Evolutionary conservation across 37 sponge, comb jelly and placozoan genomes (phyloP), one percentile per base, ranked within the genome.

Genomic region (Trichoplax adhaerens): DNA sequence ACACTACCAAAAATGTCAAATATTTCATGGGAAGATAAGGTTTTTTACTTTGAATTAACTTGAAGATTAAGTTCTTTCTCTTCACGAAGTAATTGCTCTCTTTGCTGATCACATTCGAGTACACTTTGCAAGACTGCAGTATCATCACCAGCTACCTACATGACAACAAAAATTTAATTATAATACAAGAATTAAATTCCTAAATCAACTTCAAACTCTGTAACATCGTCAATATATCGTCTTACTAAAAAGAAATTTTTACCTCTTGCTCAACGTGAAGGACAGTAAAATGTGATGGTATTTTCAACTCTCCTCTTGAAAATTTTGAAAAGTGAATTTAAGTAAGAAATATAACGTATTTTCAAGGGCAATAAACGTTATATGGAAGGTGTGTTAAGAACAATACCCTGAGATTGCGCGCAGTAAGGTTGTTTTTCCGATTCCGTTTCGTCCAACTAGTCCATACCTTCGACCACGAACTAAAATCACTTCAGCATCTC

Each of bases 201-300:
- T 12, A n/a, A 60, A 60, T 10, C 10, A 60, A n/a, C 10, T 60
- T 60, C 10, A 10, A 60, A 60, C 12, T 60, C 12, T 12, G 10
- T 10, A 12, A 60, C 62, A 60, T 12, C 10, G 12, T 60, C 12
- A 12, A 12, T 60, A 60, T 12, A 60, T 10, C 12, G 62, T 12
- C 10, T 60, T 60, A 60, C 10, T 60, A 12, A 29, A 29, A 29
- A 29, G 71, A 76, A 47, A 85, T 88, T 68, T 80, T 85, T 47
- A 83, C 78, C 72, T 91, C 91, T 78, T 91, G 91, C 68, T 86
- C 91, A 7, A 91, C 91, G 77, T 91, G 91, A 12, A 91, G 69
- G 48, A 91, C 61, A 46, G 75, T 78, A 53, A 86, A 54, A 57
- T 81, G 76, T 53, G 76, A 51, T 2, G 91, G 87, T 4, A 91